phyloP scores from a whole-genome alignment of 2,113 vertebrate species.

The Pristiophorus japonicus region DNA sequence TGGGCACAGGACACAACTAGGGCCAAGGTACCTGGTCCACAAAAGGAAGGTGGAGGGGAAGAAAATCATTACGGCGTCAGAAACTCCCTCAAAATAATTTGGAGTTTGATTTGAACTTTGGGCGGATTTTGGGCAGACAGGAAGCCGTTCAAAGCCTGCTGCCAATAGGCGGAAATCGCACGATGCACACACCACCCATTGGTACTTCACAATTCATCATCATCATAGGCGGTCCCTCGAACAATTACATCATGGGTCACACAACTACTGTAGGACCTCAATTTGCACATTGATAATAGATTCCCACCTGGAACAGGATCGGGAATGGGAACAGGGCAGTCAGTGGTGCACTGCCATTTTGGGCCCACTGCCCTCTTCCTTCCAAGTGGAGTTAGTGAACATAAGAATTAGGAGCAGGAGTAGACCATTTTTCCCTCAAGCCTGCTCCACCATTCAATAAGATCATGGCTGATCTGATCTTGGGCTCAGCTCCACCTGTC shows the following conservation, averaged over 20 bases:
- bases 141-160: neutral
- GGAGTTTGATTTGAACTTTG: neutral
- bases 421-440: no score
- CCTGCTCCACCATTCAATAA: no score
- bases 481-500: no score
- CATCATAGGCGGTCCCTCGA: no score
- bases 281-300: neutral
- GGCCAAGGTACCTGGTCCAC: neutral
- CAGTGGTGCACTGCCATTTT: neutral
- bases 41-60: neutral
- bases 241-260: neutral
- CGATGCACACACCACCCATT: neutral
- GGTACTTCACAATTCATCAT: neutral
- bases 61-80: neutral
- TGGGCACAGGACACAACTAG: no score
- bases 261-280: neutral
- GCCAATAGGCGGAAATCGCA: neutral
- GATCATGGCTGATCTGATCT: no score
- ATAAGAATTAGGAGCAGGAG: no score
- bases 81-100: neutral
- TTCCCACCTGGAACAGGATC: neutral
- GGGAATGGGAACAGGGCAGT: neutral
- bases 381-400: neutral
- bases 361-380: no score
- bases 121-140: neutral